phyloP scores from a whole-genome alignment of 2,888 invertebrate species.

The Lasioglossum zephyrum region DNA sequence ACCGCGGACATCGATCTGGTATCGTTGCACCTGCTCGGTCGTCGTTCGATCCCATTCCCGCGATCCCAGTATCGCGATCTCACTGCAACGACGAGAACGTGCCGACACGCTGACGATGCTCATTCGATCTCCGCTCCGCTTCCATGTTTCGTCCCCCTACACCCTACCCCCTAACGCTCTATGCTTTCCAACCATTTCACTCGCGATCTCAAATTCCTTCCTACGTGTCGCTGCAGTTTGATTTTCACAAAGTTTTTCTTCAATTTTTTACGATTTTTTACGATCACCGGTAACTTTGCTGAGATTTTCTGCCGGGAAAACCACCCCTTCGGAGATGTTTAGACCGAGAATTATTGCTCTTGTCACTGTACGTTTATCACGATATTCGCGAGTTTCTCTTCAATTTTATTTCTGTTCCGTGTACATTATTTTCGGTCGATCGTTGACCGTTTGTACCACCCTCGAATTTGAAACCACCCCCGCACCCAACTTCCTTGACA shows the following conservation, averaged over 20 bases:
- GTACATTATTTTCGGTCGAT: too few species aligned
- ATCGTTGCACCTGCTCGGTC: neutral
- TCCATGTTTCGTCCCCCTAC: neutral
- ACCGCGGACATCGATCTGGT: neutral
- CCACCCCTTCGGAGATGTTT: neutral
- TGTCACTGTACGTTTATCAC: too few species aligned
- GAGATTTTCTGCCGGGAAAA: neutral
- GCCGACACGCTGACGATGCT: constrained; percentile 36
- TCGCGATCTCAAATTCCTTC: neutral
- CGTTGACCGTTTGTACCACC: neutral
- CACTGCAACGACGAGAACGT: constrained; percentile 21
- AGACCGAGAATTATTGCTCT: too few species aligned
- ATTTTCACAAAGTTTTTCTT: neutral
- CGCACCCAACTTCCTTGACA: neutral
- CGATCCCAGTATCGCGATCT: constrained; percentile 20
- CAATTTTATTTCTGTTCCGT: neutral
- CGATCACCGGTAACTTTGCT: neutral
- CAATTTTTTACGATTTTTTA: too few species aligned
- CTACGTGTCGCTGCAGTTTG: neutral
- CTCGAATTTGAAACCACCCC: neutral
- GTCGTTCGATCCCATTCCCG: constrained; percentile 7
- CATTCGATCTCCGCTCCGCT: constrained; percentile 8
- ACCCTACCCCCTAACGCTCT: neutral
- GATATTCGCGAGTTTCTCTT: too few species aligned
- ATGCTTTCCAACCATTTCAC: neutral